Conservation (phyloP, 2,797 vertebrate species). For the Melanotaenia nigrans region DNA sequence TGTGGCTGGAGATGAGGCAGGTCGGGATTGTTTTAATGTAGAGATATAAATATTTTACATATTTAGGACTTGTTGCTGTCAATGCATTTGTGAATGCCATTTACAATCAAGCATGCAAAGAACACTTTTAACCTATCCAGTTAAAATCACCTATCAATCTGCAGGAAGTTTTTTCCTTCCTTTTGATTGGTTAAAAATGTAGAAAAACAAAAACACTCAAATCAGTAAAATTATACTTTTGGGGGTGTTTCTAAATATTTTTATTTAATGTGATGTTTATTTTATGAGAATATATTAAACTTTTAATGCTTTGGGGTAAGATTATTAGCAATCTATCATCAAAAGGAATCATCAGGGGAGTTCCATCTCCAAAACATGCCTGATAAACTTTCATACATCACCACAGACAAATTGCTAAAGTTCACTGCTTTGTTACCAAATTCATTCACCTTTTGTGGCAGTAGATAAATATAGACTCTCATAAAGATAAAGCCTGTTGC, state of each 20-base stretch:
- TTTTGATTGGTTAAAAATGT: no score
- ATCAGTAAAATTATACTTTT: no score
- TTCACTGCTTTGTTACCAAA: not conserved
- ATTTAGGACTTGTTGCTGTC: not conserved
- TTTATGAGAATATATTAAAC: no score
- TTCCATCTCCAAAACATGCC: no score
- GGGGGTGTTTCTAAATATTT: no score
- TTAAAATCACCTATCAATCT: no score
- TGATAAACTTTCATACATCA: not conserved
- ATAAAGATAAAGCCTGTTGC: not conserved
- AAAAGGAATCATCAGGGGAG: no score
- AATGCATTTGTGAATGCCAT: not conserved
- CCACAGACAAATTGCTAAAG: constrained; percentile 1
- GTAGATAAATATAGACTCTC: not conserved
- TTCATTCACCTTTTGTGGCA: not conserved
- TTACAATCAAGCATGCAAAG: not conserved
- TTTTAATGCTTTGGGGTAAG: no score
- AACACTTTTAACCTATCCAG: not conserved
- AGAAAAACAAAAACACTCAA: no score
- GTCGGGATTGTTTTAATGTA: not conserved
- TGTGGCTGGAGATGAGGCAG: not conserved
- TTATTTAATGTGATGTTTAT: no score
- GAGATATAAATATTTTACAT: not conserved
- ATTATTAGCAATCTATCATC: no score
- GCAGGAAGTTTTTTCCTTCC: no score